Conservation (phyloP, 2,113 vertebrate species). For the Origma solitaria region DNA sequence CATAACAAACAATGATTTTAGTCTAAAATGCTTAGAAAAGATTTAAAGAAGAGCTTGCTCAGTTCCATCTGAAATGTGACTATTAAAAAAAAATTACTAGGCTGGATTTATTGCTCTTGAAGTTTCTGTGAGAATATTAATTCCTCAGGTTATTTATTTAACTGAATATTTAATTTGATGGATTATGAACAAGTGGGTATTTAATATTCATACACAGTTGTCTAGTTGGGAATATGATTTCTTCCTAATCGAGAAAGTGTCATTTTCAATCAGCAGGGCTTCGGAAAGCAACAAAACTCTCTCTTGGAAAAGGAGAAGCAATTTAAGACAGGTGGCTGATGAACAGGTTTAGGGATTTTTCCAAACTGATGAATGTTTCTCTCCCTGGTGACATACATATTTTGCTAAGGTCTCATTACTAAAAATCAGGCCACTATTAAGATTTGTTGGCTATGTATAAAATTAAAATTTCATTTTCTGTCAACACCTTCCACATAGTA, state of each 20-base stretch:
- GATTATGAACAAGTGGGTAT: conserved; percentile 38
- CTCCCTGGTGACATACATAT: conserved; percentile 44
- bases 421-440: conserved; percentile 64
- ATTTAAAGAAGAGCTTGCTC: not conserved
- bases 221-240: conserved; percentile 48
- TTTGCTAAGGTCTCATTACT: conserved; percentile 62
- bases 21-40: not conserved
- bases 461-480: conserved; percentile 66
- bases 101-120: not conserved
- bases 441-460: conserved; percentile 60
- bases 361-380: conserved; percentile 58
- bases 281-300: conserved; percentile 28
- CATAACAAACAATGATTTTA: not conserved
- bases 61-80: not conserved
- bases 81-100: not conserved
- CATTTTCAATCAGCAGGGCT: conserved; percentile 32
- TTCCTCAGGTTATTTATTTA: conserved; percentile 56
- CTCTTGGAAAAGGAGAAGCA: conserved; percentile 44
- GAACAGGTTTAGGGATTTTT: conserved; percentile 66
- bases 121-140: conserved; percentile 20
- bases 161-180: conserved; percentile 49
- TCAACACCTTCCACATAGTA: conserved; percentile 60
- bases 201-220: conserved; percentile 58
- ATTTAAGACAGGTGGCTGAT: conserved; percentile 60
- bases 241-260: conserved; percentile 18